phyloP scores from a whole-genome alignment of 2,113 vertebrate species.

The Orycteropus afer region DNA sequence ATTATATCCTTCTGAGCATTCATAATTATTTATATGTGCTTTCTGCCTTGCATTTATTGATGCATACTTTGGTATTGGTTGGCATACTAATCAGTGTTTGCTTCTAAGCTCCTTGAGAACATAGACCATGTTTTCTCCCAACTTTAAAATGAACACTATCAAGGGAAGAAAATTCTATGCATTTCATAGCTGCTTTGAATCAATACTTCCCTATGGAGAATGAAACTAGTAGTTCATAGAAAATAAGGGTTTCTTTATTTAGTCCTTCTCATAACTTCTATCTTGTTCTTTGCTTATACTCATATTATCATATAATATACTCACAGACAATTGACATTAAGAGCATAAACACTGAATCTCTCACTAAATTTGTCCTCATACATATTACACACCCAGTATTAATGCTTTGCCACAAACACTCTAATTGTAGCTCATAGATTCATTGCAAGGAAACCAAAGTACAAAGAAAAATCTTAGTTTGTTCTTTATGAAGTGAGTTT shows the following conservation, averaged over 20 bases:
- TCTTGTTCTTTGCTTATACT: conserved; percentile 34
- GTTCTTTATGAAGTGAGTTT: not conserved
- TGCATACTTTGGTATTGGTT: conserved; percentile 4
- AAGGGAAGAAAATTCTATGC: not conserved
- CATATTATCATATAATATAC: conserved; percentile 34
- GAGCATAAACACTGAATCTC: not conserved
- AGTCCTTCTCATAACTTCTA: conserved; percentile 16
- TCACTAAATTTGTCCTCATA: conserved; percentile 22
- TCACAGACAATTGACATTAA: conserved; percentile 30
- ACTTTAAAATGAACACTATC: conserved; percentile 49
- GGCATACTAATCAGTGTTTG: conserved; percentile 27
- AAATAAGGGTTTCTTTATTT: conserved; percentile 38
- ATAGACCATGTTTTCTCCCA: conserved; percentile 31
- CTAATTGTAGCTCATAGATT: not conserved
- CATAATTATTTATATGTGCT: not conserved
- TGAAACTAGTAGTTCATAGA: not conserved
- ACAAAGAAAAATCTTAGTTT: not conserved
- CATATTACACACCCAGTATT: not conserved
- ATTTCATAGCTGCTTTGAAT: conserved; percentile 46
- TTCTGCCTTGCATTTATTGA: conserved; percentile 1
- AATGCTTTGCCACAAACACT: not conserved
- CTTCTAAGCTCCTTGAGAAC: conserved; percentile 20
- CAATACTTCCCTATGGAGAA: conserved; percentile 39
- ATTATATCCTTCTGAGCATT: not conserved
- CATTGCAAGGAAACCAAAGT: not conserved